These are phyloP conservation scores for Allolobophora icterica DNA, from an alignment of 2,888 invertebrate genomes.

Conservation along the genomic window DNA sequence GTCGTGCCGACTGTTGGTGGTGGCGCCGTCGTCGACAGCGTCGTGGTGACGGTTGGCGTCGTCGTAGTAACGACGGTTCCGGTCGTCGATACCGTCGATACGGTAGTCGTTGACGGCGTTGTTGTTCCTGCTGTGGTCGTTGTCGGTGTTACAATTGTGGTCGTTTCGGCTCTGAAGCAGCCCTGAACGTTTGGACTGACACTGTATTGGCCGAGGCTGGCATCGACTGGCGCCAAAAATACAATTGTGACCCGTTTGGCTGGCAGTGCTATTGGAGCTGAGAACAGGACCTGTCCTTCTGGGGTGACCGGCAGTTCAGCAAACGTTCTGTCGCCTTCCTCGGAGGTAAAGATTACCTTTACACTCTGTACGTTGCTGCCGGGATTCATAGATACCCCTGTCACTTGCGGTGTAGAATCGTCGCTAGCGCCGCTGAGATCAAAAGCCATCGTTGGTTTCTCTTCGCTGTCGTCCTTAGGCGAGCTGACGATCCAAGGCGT, in stretches of 20 bases:
- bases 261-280: not conserved
- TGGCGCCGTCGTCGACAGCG: conserved; percentile 26
- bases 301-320: not conserved
- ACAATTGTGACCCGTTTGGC: not conserved
- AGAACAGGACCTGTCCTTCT: not conserved
- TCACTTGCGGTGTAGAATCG: not conserved
- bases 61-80: conserved; percentile 21
- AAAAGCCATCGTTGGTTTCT: not conserved
- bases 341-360: too few relatives aligned
- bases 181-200: not conserved
- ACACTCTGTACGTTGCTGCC: too few relatives aligned
- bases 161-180: conserved; percentile 17
- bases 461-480: not conserved
- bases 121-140: not conserved
- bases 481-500: not conserved
- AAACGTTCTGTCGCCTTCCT: not conserved
- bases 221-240: not conserved
- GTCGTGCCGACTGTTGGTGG: not conserved
- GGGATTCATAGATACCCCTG: not conserved
- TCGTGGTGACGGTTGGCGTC: conserved; percentile 21
- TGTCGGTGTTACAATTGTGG: conserved; percentile 5
- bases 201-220: not conserved
- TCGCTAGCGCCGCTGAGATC: not conserved
- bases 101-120: conserved; percentile 14
- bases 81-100: conserved; percentile 26